phyloP scores from a whole-genome alignment of 2,888 invertebrate genomes.

The Acronicta alni region DNA sequence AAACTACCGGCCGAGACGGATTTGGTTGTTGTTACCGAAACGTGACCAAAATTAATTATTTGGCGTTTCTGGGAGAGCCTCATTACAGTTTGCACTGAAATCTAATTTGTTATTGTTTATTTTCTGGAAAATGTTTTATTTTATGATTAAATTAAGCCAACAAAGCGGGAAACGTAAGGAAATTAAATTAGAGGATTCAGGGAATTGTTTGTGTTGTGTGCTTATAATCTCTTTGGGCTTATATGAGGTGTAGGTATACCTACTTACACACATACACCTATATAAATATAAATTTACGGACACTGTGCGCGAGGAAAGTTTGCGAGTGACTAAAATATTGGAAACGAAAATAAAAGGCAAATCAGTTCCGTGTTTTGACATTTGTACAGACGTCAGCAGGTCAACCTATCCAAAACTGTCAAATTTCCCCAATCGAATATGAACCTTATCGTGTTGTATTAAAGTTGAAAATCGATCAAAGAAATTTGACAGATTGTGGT shows the following conservation, averaged over 20 bases:
- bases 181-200: conserved; percentile 17
- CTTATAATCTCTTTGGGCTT: conserved; percentile 19
- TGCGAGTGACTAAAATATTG: too few species aligned
- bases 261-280: not conserved
- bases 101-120: conserved; percentile 52
- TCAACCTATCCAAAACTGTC: too few species aligned
- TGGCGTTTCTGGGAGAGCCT: conserved; percentile 26
- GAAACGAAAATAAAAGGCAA: too few species aligned
- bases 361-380: too few species aligned
- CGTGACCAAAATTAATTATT: conserved; percentile 62
- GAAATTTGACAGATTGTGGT: too few species aligned
- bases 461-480: too few species aligned
- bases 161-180: conserved; percentile 19
- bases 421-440: too few species aligned
- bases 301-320: too few species aligned
- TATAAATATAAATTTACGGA: not conserved
- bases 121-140: conserved; percentile 25
- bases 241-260: not conserved
- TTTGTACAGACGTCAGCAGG: too few species aligned
- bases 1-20: conserved; percentile 38
- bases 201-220: conserved; percentile 14
- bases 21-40: conserved; percentile 46
- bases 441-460: too few species aligned
- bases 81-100: conserved; percentile 45
- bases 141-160: conserved; percentile 31